Conservation (phyloP, 2,888 invertebrate species). For the Congeria kusceri region DNA sequence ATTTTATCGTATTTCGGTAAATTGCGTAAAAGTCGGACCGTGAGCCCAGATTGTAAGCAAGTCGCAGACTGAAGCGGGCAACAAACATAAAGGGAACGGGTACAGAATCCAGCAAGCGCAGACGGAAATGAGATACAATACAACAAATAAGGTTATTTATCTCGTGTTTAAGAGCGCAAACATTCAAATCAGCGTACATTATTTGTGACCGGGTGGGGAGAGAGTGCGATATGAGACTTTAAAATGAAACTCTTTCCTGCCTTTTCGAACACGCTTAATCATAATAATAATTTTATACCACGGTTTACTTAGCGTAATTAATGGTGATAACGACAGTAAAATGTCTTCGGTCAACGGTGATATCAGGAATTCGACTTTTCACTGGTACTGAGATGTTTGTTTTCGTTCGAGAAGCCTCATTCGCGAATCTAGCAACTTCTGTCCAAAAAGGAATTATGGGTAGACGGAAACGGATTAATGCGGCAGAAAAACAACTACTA, state of each 20-base stretch:
- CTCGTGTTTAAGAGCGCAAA: constrained; percentile 8
- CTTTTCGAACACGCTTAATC: constrained; percentile 10
- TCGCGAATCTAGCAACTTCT: background rate
- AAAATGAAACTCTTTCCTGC: background rate
- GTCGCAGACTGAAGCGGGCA: too few species aligned
- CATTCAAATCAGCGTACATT: constrained; percentile 25
- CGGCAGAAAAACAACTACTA: constrained; percentile 3
- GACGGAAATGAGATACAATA: background rate
- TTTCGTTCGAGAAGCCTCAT: background rate
- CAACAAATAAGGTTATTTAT: constrained; percentile 10
- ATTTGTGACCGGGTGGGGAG: background rate
- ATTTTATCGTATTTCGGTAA: too few species aligned
- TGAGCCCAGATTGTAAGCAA: too few species aligned
- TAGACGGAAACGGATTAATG: constrained; percentile 6
- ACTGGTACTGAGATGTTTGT: constrained; percentile 12
- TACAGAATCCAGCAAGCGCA: background rate
- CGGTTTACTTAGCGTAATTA: constrained; percentile 28
- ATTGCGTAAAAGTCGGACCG: too few species aligned
- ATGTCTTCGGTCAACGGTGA: constrained; percentile 28
- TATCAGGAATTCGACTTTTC: constrained; percentile 19
- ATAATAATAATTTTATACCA: constrained; percentile 29
- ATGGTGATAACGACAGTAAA: constrained; percentile 26
- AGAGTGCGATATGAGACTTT: too few species aligned
- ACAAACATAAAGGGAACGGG: too few species aligned
- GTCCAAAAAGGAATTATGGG: constrained; percentile 2